Evolutionary conservation across 2,888 invertebrate genomes (phyloP), one percentile per base, ranked within the genome.

Genomic region (Dichetophora obliterata): DNA sequence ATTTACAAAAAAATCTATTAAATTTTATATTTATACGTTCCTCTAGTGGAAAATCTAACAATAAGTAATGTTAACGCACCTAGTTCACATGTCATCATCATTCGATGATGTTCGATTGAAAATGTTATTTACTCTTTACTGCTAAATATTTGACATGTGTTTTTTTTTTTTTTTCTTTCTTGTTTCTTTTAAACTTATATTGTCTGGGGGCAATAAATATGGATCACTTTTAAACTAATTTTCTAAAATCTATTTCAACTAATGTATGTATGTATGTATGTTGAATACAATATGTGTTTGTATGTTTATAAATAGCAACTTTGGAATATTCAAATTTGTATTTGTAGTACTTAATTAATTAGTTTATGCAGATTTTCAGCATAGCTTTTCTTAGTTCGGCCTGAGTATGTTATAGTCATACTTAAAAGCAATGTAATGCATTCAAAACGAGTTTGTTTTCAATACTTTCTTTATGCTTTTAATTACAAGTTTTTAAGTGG

Each of bases 151-250:
- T 19, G 52, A 52, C 19, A 19, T 52, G 16, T 31, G 31, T 5
- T 5, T 31, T 31, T 52, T 5, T 19, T 52, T 52, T 52, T 19
- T 52, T 54, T n/a, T 54, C 1, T 54, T 19, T 54, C 2, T 22
- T 54, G 3, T 8, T 31, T 63, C 11, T 63, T 31, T 27, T 63
- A 16, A 27, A 63, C 63, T 63, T 27, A 31, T 63, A 63, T 63
- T 63, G 63, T 31, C 54, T 54, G 63, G 31, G 63, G 27, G 82
- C 82, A 86, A 87, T 86, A 86, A 87, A 87, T 86, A 86, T 43
- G 86, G 86, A 86, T 86, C 86, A 87, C 83, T 86, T 82, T 82
- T 83, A 81, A 79, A 80, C 85, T 86, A 87, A 85, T 82, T 82
- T 75, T 76, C 77, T 80, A 81, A 72, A 50, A 68, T 27, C 68